A percentile compares a stretch with the other conserved stretches of the same genome.
Conservation (phyloP, 2,113 vertebrate species). For the Amphilophus citrinellus region DNA sequence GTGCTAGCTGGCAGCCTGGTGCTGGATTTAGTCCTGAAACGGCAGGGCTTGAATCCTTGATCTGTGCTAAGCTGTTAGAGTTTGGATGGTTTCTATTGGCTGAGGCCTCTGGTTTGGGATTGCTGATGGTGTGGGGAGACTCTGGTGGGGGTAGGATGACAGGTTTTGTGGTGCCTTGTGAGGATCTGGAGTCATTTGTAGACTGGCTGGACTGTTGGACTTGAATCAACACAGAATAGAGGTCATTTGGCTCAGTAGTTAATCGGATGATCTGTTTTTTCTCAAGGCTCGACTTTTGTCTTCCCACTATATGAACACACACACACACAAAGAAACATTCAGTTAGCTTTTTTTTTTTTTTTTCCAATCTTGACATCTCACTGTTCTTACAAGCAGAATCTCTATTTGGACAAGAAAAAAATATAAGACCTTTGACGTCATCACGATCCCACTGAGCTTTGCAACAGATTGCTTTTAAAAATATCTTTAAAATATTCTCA, state of each 20-base stretch:
- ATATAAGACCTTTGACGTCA: no score
- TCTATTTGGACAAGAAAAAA: no score
- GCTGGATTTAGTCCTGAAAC: not conserved
- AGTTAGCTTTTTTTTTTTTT: not conserved
- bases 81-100: not conserved
- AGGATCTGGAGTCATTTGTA: fast-evolving
- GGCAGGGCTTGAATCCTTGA: not conserved
- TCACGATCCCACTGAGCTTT: no score
- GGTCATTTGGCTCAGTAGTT: not conserved
- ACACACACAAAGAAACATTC: not conserved
- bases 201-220: not conserved
- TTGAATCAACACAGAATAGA: not conserved
- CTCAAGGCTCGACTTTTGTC: not conserved
- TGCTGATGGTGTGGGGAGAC: not conserved
- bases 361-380: not conserved
- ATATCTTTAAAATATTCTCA: fast-evolving
- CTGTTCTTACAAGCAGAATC: fast-evolving
- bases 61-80: not conserved
- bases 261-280: not conserved
- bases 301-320: not conserved
- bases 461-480: no score
- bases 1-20: fast-evolving
- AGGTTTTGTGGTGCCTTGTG: not conserved
- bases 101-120: not conserved
- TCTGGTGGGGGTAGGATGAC: fast-evolving